A percentile compares a stretch with the other conserved stretches of the same genome.
Conservation (phyloP, 2,113 vertebrate species). For the Hylia prasina region DNA sequence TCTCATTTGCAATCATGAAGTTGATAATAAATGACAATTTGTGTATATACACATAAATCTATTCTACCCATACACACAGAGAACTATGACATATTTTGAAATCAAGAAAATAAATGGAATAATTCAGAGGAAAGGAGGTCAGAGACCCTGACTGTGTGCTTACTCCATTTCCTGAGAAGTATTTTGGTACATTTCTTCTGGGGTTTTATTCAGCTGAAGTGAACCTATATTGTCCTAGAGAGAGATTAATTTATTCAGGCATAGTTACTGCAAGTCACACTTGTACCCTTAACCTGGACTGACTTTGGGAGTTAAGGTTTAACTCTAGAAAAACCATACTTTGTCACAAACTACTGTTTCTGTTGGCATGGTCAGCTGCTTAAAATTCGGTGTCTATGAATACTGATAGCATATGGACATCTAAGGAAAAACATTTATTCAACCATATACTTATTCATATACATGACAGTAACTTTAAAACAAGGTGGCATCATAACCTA, state of each 20-base stretch:
- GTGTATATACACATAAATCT: neutral
- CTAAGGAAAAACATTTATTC: neutral
- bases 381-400: neutral
- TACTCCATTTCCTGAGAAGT: neutral
- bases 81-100: neutral
- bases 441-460: neutral
- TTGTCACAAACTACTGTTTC: neutral
- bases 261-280: neutral
- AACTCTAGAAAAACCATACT: neutral
- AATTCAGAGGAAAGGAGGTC: neutral
- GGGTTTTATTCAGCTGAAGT: neutral
- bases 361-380: neutral
- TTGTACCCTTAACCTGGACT: neutral
- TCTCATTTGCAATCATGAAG: neutral
- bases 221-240: neutral
- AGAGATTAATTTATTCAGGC: neutral
- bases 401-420: neutral
- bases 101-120: neutral
- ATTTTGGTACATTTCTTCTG: neutral
- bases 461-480: slow-evolving; percentile 18
- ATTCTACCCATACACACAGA: neutral
- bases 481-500: neutral
- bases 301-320: neutral
- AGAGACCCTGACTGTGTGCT: neutral
- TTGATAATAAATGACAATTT: neutral